Conservation (phyloP, 1,140 invertebrate genomes). For the Ylistrum balloti region DNA sequence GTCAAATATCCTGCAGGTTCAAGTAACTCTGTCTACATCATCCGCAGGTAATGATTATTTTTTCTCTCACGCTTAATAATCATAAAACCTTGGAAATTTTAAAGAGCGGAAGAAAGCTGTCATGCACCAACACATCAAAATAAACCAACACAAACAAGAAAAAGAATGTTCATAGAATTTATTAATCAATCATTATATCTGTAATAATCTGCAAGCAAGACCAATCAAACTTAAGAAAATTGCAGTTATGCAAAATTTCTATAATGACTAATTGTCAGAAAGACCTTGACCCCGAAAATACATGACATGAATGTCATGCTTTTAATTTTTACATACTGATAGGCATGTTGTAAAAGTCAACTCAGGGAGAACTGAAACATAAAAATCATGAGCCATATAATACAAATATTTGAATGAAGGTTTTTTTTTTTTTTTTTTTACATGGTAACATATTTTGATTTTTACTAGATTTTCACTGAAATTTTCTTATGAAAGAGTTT, state of each 20-base stretch:
- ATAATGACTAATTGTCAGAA: slow-evolving; percentile 15
- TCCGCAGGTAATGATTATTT: too few species aligned
- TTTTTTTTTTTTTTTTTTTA: not conserved
- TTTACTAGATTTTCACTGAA: not conserved
- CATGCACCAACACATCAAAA: too few species aligned
- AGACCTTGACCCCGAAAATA: not conserved
- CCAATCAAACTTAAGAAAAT: not conserved
- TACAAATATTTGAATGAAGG: not conserved
- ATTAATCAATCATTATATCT: not conserved
- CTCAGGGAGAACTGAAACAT: too few species aligned
- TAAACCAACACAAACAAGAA: not conserved
- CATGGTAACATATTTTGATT: not conserved
- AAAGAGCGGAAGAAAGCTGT: too few species aligned
- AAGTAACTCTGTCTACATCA: too few species aligned
- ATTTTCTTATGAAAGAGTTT: not conserved
- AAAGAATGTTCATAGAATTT: slow-evolving; percentile 11
- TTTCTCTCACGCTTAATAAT: too few species aligned
- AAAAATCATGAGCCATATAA: not conserved
- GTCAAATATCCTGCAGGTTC: too few species aligned
- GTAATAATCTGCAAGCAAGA: slow-evolving; percentile 12
- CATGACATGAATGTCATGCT: not conserved
- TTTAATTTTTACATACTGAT: not conserved
- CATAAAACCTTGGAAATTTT: too few species aligned
- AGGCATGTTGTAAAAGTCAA: not conserved
- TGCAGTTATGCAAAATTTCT: not conserved